Conservation (phyloP, 30 jellyfish, hydroid and myxozoan genomes). For the Sanderia malayensis region DNA sequence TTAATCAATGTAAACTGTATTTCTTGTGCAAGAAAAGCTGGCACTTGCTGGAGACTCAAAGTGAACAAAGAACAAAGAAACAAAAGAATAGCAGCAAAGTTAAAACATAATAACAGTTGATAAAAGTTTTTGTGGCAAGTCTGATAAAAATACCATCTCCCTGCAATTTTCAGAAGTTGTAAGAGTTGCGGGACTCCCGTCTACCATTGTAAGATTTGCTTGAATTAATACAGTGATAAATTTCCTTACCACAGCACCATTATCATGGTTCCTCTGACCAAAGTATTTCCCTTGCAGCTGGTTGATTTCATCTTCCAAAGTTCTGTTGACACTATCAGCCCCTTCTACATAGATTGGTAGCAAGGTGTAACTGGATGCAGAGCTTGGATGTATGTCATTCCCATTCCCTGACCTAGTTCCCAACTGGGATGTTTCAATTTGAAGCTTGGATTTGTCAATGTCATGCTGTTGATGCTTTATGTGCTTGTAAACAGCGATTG, state of each 20-base stretch:
- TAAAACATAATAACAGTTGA: too few species aligned
- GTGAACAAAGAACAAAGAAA: too few species aligned
- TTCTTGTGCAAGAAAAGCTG: not conserved
- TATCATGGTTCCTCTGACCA: not conserved
- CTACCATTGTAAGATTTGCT: too few species aligned
- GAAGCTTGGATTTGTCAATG: not conserved
- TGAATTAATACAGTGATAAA: too few species aligned
- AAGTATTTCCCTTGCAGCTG: slow-evolving; percentile 20
- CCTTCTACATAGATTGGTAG: not conserved
- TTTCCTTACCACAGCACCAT: not conserved
- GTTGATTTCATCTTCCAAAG: slow-evolving; percentile 18
- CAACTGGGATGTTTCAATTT: not conserved
- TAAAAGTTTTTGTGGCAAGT: too few species aligned
- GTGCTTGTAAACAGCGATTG: slow-evolving; percentile 20
- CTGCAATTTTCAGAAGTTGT: too few species aligned
- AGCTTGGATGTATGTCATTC: not conserved
- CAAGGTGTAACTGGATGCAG: slow-evolving; percentile 1
- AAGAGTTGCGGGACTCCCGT: too few species aligned
- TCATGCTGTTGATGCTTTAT: not conserved
- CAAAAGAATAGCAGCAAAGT: not conserved
- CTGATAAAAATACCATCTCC: too few species aligned
- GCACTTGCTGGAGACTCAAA: not conserved
- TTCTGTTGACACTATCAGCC: slow-evolving; percentile 40
- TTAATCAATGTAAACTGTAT: not conserved
- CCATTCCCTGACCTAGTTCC: slow-evolving; percentile 6